Base-by-base conservation (phyloP, 2,888 invertebrate species). In the Achlya flavicornis region DNA sequence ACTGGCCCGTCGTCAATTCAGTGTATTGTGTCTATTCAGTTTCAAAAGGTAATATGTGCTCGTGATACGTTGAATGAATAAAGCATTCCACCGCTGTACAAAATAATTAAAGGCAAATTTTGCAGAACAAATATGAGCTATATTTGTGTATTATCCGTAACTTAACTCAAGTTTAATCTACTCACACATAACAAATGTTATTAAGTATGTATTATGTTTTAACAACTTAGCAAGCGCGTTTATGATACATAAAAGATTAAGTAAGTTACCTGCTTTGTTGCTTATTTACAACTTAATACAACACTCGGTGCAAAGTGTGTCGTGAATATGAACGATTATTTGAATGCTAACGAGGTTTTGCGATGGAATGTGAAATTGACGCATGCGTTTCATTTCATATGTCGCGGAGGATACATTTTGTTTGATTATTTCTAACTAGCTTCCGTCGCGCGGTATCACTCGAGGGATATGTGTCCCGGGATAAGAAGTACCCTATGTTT, bases 291-390 rank as follows among this genome's bases (percentile, higher is more conserved):
- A 19, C 16, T 16, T 53, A 8, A 8, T 46, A 46, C 48, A 16
- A 46, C 53, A 53, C 53, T 53, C 7, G 53, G 53, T 19, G 53
- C 53, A 19, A 19, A 53, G 19, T 19, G 53, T 19, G 8, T 53
- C 53, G n/a, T 53, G 53, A 19, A 53, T 53, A 53, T 53, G 53
- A 10, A 53, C 10, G 53, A 53, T 53, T 10, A 53, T 53, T n/a
- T 53, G n/a, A 19, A 10, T 53, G 16, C 19, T 53, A 53, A 53
- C 53, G 53, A 53, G 16, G 3, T 19, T 53, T 16, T 10, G 16
- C 4, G 7, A 16, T 16, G 48, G 16, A 16, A 19, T 53, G 19
- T 14, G 7, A 16, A 48, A 48, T 48, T 16, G 3, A 48, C 16
- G 16, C 10, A 3, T 46, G 46, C 2, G 48, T 48, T 14, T 53